These are phyloP conservation scores for Tenthredo amoena DNA, from an alignment of 2,888 invertebrate genomes.

Conservation along the genomic window DNA sequence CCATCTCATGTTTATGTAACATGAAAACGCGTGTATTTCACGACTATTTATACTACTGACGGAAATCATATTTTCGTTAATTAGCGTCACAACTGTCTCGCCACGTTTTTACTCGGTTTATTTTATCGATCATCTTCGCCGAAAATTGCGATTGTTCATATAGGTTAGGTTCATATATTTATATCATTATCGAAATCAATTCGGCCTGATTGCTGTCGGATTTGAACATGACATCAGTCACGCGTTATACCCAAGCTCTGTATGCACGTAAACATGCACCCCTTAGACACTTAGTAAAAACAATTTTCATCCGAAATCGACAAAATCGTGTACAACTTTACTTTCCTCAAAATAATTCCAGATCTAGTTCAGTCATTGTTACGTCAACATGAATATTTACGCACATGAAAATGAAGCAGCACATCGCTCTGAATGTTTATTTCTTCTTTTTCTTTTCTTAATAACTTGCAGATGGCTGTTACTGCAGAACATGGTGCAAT, in stretches of 20 bases:
- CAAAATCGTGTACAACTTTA: background rate
- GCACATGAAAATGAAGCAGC: background rate
- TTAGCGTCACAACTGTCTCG: background rate
- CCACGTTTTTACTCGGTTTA: background rate
- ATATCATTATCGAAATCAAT: background rate
- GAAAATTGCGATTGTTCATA: background rate
- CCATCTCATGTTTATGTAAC: constrained; percentile 61
- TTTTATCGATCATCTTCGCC: background rate
- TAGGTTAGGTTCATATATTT: constrained; percentile 48
- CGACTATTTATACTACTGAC: constrained; percentile 58
- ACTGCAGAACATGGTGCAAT: constrained; percentile 57
- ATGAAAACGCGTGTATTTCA: constrained; percentile 52
- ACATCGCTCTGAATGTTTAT: constrained; percentile 32
- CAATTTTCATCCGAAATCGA: background rate
- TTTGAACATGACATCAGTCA: background rate
- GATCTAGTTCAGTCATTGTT: background rate
- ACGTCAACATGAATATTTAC: constrained; percentile 20
- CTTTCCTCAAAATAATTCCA: background rate
- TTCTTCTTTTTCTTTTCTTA: constrained; percentile 59
- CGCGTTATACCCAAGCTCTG: background rate
- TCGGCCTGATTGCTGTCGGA: background rate
- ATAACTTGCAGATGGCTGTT: constrained; percentile 59
- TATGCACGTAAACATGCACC: background rate
- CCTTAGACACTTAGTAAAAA: background rate
- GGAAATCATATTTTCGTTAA: constrained; percentile 33